A percentile compares a stretch with the other conserved stretches of the same genome.
Evolutionary conservation across 2,888 invertebrate genomes (phyloP).

Genomic region (Agrenia bidenticulata): DNA sequence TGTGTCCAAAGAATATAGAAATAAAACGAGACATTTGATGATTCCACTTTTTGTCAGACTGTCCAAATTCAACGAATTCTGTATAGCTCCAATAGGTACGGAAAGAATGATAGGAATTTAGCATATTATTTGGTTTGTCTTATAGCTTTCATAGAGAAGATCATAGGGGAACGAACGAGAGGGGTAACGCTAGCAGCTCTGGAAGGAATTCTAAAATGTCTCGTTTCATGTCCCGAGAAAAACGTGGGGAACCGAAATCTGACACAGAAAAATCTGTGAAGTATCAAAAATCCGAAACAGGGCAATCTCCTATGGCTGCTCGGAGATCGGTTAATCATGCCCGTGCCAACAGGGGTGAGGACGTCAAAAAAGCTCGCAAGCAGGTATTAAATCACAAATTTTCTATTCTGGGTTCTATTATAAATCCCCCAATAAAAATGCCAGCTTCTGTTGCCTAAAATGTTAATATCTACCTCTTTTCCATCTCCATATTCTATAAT

Average conservation of each 20-base stretch:
- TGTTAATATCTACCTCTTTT: not conserved
- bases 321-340: slow-evolving; percentile 31
- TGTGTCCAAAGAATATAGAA: no score
- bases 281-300: slow-evolving; percentile 1
- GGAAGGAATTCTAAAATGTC: not conserved
- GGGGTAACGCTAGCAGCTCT: not conserved
- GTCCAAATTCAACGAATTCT: no score
- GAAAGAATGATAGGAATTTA: no score
- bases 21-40: no score
- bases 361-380: slow-evolving; percentile 54
- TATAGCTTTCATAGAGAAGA: slow-evolving; percentile 3
- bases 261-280: not conserved
- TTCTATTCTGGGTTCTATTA: no score
- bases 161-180: not conserved
- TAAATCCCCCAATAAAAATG: no score
- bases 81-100: no score
- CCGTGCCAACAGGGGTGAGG: slow-evolving; percentile 52
- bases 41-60: no score
- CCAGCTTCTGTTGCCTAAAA: no score
- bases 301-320: not conserved
- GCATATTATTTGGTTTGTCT: no score
- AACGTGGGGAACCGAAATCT: not conserved
- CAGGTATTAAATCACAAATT: no score
- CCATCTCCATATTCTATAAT: not conserved
- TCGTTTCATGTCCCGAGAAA: not conserved